Evolutionary conservation across 2,113 vertebrate species (phyloP).

Genomic region (Grus americana): DNA sequence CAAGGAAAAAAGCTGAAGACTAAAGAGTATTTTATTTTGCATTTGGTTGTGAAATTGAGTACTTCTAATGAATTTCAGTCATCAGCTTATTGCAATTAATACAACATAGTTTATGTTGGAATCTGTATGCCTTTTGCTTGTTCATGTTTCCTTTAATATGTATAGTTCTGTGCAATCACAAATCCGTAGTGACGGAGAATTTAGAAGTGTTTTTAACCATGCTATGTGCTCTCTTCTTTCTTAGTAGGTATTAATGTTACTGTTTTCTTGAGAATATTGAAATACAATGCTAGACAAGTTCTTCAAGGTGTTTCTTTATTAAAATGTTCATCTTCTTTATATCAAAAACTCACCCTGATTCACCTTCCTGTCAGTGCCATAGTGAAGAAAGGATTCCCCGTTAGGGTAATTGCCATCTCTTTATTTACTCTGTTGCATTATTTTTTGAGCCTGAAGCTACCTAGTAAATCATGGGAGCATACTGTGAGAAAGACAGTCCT

Average conservation of each 20-base stretch:
- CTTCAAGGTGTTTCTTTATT: not conserved
- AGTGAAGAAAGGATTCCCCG: not conserved
- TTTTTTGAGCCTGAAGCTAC: constrained; percentile 30
- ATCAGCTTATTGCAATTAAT: not conserved
- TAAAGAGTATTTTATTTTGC: not conserved
- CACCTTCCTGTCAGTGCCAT: not conserved
- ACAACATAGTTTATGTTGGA: not conserved
- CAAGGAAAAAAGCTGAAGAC: not conserved
- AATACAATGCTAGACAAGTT: not conserved
- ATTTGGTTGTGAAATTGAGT: not conserved
- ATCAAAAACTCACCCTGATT: not conserved
- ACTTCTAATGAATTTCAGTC: not conserved
- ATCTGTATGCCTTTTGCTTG: not conserved
- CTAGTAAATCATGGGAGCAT: constrained; percentile 8
- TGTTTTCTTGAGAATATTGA: not conserved
- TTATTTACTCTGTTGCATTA: not conserved
- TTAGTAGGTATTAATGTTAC: not conserved
- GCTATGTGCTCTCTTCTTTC: not conserved
- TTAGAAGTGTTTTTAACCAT: not conserved
- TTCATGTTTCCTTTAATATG: not conserved
- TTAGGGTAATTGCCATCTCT: constrained; percentile 25
- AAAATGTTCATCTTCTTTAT: not conserved
- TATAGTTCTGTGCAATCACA: not conserved
- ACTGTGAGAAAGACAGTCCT: not conserved
- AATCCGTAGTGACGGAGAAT: not conserved